These are phyloP conservation scores for Babylonia areolata DNA, from an alignment of 1,140 invertebrate species.

Conservation along the genomic window DNA sequence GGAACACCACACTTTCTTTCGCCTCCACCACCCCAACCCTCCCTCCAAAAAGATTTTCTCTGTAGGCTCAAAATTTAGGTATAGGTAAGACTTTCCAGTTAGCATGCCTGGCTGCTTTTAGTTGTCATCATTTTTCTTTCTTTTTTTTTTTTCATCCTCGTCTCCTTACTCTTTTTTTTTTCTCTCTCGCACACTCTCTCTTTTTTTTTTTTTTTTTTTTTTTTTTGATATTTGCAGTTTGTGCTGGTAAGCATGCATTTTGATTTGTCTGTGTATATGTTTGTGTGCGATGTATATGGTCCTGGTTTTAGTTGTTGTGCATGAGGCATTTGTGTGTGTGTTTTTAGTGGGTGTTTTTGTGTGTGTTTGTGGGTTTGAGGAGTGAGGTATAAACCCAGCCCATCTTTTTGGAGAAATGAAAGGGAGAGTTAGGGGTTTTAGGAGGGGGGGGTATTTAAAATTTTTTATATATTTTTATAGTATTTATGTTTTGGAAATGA, in stretches of 20 bases:
- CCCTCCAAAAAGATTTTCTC: slow-evolving; percentile 77
- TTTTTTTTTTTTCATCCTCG: too few relatives aligned
- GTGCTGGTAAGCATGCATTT: neutral
- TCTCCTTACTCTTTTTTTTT: too few relatives aligned
- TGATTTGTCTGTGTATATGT: neutral
- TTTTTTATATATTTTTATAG: too few relatives aligned
- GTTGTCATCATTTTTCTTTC: neutral
- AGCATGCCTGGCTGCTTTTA: neutral
- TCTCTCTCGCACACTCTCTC: neutral
- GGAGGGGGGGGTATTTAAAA: too few relatives aligned
- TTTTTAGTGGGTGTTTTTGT: too few relatives aligned
- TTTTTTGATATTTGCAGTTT: neutral
- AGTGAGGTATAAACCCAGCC: too few relatives aligned
- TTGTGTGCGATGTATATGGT: neutral
- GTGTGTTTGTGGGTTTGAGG: too few relatives aligned
- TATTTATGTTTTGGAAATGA: too few relatives aligned
- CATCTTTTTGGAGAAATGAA: too few relatives aligned
- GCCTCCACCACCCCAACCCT: slow-evolving; percentile 84
- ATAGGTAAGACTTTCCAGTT: slow-evolving; percentile 75
- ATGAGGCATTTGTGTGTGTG: too few relatives aligned
- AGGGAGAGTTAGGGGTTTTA: too few relatives aligned
- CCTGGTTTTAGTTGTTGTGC: too few relatives aligned
- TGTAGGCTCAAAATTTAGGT: slow-evolving; percentile 79
- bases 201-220: neutral
- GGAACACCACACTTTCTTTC: slow-evolving; percentile 98